phyloP scores from a whole-genome alignment of 2,888 invertebrate genomes.

The Endotricha flammealis region DNA sequence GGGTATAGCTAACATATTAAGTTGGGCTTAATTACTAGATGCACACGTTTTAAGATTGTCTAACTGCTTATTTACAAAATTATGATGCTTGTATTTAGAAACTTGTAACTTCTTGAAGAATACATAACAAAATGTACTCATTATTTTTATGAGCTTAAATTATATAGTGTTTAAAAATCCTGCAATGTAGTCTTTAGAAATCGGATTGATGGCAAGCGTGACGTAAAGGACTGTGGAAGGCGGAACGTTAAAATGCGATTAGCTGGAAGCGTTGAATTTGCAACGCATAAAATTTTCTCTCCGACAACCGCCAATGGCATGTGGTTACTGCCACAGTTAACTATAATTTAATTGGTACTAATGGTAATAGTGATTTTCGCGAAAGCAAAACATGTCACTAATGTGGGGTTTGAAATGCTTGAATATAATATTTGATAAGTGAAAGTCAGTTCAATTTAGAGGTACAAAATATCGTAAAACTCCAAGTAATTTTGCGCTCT shows the following conservation, averaged over 20 bases:
- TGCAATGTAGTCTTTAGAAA: no score
- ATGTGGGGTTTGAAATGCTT: conserved; percentile 15
- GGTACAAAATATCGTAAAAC: no score
- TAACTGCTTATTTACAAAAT: conserved; percentile 31
- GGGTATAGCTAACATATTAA: conserved; percentile 30
- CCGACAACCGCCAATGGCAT: neutral
- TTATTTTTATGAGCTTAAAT: neutral
- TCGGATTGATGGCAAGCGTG: no score
- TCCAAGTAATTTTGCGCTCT: no score
- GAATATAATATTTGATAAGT: conserved; percentile 9
- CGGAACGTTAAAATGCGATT: neutral
- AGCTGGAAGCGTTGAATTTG: conserved; percentile 15
- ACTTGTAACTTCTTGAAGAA: conserved; percentile 14
- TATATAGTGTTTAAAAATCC: neutral
- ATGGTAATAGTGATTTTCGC: conserved; percentile 24
- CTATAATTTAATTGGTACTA: conserved; percentile 23
- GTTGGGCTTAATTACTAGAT: conserved; percentile 36
- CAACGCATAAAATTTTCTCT: neutral
- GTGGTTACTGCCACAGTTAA: conserved; percentile 16
- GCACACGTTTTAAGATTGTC: conserved; percentile 25
- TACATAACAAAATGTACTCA: conserved; percentile 3
- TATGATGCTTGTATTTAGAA: conserved; percentile 24
- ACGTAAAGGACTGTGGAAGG: neutral
- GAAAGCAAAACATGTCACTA: conserved; percentile 28
- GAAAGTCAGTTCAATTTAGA: no score